Evolutionary conservation across 2,888 invertebrate genomes (phyloP).

Genomic region (Cancer borealis): DNA sequence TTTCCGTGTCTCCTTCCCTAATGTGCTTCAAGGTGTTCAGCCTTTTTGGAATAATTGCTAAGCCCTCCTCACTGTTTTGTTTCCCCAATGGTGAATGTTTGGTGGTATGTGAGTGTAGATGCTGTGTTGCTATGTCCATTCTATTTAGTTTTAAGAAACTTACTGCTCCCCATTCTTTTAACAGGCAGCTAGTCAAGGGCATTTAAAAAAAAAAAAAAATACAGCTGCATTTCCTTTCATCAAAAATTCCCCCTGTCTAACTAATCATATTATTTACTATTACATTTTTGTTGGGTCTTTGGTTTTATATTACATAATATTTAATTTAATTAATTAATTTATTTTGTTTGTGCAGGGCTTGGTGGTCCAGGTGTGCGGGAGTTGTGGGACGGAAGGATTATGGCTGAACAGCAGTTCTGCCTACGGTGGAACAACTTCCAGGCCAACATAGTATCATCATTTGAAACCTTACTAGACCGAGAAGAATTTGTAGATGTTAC

Average conservation of each 20-base stretch:
- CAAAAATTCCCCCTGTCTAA: not conserved
- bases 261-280: not conserved
- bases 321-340: not conserved
- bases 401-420: slow-evolving; percentile 78
- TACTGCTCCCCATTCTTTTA: too few species aligned
- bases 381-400: slow-evolving; percentile 77
- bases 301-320: not conserved
- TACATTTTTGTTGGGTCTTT: not conserved
- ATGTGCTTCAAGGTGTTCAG: too few species aligned
- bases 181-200: too few species aligned
- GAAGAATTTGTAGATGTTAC: slow-evolving; percentile 93
- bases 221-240: not conserved
- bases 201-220: too few species aligned
- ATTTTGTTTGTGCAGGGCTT: slow-evolving; percentile 70
- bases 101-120: too few species aligned
- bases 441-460: slow-evolving; percentile 77
- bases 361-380: slow-evolving; percentile 77
- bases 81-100: too few species aligned
- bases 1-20: too few species aligned
- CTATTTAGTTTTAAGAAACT: too few species aligned
- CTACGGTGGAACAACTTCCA: slow-evolving; percentile 78
- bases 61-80: too few species aligned
- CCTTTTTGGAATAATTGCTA: too few species aligned
- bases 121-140: too few species aligned
- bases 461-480: slow-evolving; percentile 82